These are phyloP conservation scores for Nomada goodeniana DNA, from an alignment of 2,888 invertebrate genomes.

Conservation along the genomic window DNA sequence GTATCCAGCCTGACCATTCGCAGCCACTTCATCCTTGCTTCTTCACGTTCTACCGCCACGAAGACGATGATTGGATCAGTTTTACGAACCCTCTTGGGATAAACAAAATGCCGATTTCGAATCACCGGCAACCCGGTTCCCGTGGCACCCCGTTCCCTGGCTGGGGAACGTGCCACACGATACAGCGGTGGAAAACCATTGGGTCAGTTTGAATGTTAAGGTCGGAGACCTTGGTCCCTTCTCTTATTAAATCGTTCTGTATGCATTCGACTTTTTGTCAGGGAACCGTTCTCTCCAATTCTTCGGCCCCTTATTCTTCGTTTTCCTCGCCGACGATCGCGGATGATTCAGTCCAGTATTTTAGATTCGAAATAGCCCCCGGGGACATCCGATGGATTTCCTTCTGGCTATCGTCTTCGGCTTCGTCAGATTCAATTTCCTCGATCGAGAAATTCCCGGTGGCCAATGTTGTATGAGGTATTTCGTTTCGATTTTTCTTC, in stretches of 20 bases:
- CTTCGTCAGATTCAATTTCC: conserved; percentile 58
- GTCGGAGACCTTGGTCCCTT: not conserved
- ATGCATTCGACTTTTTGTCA: conserved; percentile 52
- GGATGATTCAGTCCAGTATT: conserved; percentile 60
- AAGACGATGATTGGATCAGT: conserved; percentile 85
- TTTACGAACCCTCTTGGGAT: conserved; percentile 85
- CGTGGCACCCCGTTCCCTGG: not conserved
- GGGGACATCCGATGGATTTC: conserved; percentile 49
- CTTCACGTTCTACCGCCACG: conserved; percentile 38
- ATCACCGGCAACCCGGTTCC: conserved; percentile 4
- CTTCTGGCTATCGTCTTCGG: conserved; percentile 39
- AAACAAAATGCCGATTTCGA: conserved; percentile 83
- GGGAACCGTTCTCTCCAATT: conserved; percentile 5
- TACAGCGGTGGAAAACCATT: not conserved
- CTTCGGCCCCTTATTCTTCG: conserved; percentile 21
- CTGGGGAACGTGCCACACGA: not conserved
- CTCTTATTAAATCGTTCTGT: conserved; percentile 44
- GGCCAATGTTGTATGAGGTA: conserved; percentile 2
- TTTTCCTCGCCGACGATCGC: conserved; percentile 26
- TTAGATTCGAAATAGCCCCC: conserved; percentile 65
- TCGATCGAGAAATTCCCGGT: conserved; percentile 43
- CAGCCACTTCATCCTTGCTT: conserved; percentile 56
- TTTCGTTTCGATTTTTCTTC: conserved; percentile 5
- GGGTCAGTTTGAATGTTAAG: conserved; percentile 38
- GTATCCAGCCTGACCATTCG: conserved; percentile 57